Evolutionary conservation across 2,888 invertebrate genomes (phyloP).

Genomic region (Agriotes lineatus): DNA sequence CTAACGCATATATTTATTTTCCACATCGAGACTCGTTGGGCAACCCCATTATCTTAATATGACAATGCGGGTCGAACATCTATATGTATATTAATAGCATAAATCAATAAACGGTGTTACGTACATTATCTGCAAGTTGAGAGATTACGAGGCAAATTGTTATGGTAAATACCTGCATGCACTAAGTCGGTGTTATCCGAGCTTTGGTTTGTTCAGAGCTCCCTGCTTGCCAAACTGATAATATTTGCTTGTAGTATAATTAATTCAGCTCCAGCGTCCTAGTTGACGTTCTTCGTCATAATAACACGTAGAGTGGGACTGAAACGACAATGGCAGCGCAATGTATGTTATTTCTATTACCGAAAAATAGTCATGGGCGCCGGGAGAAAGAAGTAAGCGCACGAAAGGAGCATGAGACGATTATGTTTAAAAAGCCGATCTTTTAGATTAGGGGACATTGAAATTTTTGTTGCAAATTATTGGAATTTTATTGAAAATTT

Average conservation of each 20-base stretch:
- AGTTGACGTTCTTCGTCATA: not conserved
- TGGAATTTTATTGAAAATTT: too few relatives aligned
- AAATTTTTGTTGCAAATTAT: too few relatives aligned
- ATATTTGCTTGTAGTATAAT: conserved; percentile 2
- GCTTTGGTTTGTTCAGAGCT: not conserved
- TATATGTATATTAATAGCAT: conserved; percentile 16
- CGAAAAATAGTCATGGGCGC: too few relatives aligned
- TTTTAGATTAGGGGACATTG: too few relatives aligned
- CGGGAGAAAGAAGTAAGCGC: too few relatives aligned
- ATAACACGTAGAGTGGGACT: too few relatives aligned
- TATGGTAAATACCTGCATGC: not conserved
- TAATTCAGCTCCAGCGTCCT: not conserved
- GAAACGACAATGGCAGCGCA: too few relatives aligned
- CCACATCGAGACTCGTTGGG: not conserved
- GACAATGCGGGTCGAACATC: conserved; percentile 2
- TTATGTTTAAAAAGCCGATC: too few relatives aligned
- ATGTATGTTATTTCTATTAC: too few relatives aligned
- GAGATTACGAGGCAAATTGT: conserved; percentile 9
- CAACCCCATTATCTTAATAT: conserved; percentile 17
- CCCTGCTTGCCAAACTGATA: not conserved
- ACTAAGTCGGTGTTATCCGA: conserved; percentile 2
- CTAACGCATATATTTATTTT: too few relatives aligned
- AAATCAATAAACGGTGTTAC: conserved; percentile 3
- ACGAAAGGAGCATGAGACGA: too few relatives aligned
- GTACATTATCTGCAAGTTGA: not conserved